phyloP scores from a whole-genome alignment of 2,797 vertebrate species.

The Harpagifer antarcticus region DNA sequence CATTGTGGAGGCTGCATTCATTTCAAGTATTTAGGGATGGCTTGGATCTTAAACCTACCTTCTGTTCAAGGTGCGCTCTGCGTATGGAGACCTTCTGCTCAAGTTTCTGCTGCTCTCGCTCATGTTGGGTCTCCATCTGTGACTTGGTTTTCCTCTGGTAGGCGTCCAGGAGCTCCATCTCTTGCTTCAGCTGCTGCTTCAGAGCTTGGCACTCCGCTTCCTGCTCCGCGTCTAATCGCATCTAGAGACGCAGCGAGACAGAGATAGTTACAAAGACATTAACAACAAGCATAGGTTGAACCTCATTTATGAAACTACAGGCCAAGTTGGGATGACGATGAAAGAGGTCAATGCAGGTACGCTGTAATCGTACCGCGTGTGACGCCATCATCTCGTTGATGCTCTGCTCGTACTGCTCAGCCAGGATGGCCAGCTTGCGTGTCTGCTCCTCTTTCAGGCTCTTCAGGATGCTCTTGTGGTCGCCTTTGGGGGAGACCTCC shows the following conservation, averaged over 20 bases:
- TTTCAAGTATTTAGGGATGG: constrained; percentile 3
- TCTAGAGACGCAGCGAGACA: constrained; percentile 74
- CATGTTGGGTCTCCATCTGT: constrained; percentile 95
- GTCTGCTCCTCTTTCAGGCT: constrained; percentile 96
- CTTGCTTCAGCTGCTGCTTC: constrained; percentile 87
- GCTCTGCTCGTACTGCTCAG: constrained; percentile 97
- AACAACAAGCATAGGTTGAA: neutral
- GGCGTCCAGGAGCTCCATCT: constrained; percentile 96
- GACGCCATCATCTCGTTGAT: constrained; percentile 99
- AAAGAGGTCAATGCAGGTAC: neutral
- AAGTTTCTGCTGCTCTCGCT: constrained; percentile 93
- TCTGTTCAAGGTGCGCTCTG: constrained; percentile 94
- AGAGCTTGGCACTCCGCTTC: constrained; percentile 92
- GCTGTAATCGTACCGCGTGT: constrained; percentile 88
- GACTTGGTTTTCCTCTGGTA: constrained; percentile 97
- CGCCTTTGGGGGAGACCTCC: constrained; percentile 98
- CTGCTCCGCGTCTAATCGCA: constrained; percentile 93
- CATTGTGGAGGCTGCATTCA: constrained; percentile 9
- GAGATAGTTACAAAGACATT: constrained; percentile 21
- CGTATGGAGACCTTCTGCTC: constrained; percentile 95
- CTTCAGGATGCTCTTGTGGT: constrained; percentile 94
- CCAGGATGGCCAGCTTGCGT: constrained; percentile 92
- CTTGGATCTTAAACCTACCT: constrained; percentile 80
- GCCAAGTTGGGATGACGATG: neutral
- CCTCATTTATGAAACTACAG: constrained; percentile 15